These are phyloP conservation scores for Trypoxylus dichotomus DNA, from an alignment of 1,140 invertebrate species.

Conservation along the genomic window DNA sequence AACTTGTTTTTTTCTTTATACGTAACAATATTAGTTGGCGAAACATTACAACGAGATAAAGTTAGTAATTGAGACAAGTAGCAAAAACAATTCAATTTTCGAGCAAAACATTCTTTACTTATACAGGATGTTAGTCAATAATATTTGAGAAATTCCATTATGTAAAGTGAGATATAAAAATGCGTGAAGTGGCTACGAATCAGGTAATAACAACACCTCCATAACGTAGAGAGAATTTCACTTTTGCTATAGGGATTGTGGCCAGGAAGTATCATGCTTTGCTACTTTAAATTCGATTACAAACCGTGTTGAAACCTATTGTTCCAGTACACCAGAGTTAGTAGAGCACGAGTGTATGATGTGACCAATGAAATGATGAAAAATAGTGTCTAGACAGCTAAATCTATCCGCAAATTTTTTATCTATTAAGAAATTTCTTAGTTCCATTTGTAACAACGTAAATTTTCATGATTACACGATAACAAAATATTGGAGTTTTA, in stretches of 20 bases:
- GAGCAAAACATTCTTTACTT: not conserved
- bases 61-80: not conserved
- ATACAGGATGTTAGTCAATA: not conserved
- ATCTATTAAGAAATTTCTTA: not conserved
- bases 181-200: not conserved
- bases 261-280: not conserved
- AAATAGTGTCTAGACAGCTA: not conserved
- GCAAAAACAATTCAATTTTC: not conserved
- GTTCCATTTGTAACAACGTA: not conserved
- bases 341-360: not conserved
- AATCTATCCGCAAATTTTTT: not conserved
- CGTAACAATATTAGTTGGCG: too few relatives aligned
- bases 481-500: too few relatives aligned
- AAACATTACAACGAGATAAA: too few relatives aligned
- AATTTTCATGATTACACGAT: not conserved
- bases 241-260: not conserved
- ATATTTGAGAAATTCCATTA: not conserved
- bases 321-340: not conserved
- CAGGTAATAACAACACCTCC: not conserved
- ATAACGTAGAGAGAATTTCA: not conserved
- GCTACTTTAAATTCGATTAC: not conserved
- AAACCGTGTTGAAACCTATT: not conserved
- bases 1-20: too few relatives aligned
- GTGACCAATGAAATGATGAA: not conserved
- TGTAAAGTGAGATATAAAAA: not conserved